Base-by-base conservation (phyloP, 35 echinoderm and acorn worm genomes). In the Heliocidaris tuberculata region DNA sequence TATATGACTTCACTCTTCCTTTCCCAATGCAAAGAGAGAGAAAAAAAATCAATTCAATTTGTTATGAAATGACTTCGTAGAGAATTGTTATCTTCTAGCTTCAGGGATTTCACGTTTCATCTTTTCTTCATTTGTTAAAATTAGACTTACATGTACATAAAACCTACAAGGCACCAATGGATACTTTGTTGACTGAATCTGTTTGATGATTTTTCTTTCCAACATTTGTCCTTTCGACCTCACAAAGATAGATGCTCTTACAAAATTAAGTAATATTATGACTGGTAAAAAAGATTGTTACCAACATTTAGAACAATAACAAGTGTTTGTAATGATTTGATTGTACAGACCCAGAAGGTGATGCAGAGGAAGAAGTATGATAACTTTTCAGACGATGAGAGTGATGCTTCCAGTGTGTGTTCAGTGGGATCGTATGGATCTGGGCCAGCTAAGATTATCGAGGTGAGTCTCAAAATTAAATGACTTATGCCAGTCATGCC, bases 391-490 rank as follows among this genome's bases (percentile, higher is more conserved):
- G 98, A 97, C 54, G 98, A 97, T 32, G 98, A 99, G 78, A 99
- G 97, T 52, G 97, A 97, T 70, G 95, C 96, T 27, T 97, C 97
- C 31, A 97, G 97, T 94, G 97, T 99, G 4, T 99, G 98, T 90
- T 99, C 98, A 29, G 96, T 96, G 30, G 98, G 98, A 12, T 99
- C 98, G 11, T 96, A 97, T 70, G 96, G 98, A n/a, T 93, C 98
- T 59, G 90, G 97, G 31, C 97, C 95, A 35, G 95, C 86, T 32
- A 94, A 89, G 30, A 93, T 93, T n/a, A 60, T 96, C 6, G 95
- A 96, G 95, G 95, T 96, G 54, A 94, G 92, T 48, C 52, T 78
- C 21, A 1, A 12, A 86, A 47, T 71, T 90, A 29, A 48, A 13
- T 48, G 7, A 90, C 7, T 10, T 92, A 78, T 78, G 17, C 65